Percentiles rank a stretch among this genome's conserved stretches.
Conservation (phyloP, 2,888 invertebrate genomes). For the Proisotoma minuta region DNA sequence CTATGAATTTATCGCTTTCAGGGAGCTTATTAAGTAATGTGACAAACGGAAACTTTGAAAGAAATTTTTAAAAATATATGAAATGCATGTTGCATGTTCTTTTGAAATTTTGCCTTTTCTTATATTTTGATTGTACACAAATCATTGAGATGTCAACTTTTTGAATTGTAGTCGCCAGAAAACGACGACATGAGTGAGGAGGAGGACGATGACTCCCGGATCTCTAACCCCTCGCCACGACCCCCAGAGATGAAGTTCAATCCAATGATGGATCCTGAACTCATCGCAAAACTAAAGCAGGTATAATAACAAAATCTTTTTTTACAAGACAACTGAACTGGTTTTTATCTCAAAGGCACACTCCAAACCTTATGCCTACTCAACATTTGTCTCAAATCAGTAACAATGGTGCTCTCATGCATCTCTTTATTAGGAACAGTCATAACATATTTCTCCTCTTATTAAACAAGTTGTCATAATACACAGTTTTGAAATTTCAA, state of each 20-base stretch:
- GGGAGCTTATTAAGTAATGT: no score
- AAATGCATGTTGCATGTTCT: no score
- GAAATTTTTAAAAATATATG: no score
- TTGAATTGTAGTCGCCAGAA: conserved; percentile 40
- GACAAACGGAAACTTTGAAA: no score
- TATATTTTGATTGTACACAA: neutral
- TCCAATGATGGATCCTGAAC: conserved; percentile 44
- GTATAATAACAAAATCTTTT: conserved; percentile 22
- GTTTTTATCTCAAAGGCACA: conserved; percentile 37
- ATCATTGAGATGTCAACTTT: neutral
- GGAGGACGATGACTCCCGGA: conserved; percentile 47
- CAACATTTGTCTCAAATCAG: neutral
- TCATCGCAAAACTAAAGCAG: conserved; percentile 46
- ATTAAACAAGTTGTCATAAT: no score
- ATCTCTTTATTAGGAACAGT: conserved; percentile 3
- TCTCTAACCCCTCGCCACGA: conserved; percentile 45
- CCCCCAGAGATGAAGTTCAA: conserved; percentile 41
- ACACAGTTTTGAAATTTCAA: no score
- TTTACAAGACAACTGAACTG: conserved; percentile 10
- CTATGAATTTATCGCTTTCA: no score
- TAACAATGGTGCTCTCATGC: neutral
- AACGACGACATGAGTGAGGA: conserved; percentile 44
- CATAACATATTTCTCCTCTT: no score
- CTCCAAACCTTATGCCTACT: conserved; percentile 9
- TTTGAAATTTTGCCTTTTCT: neutral